Evolutionary conservation across 1,140 invertebrate genomes (phyloP), one percentile per base, ranked within the genome.

Genomic region (Drosophila biarmipes): DNA sequence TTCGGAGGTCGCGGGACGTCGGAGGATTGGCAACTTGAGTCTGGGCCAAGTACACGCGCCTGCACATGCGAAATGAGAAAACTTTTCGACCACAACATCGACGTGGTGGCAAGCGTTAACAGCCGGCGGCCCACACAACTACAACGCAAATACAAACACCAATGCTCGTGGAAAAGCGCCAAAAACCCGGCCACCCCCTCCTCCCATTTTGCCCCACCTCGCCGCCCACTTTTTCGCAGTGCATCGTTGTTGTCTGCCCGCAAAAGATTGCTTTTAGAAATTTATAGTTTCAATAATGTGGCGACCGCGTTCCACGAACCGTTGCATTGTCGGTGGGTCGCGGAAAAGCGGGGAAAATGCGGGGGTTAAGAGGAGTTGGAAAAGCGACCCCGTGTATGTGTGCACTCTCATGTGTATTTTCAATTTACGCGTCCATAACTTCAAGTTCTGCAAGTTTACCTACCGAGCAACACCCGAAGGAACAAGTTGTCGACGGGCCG

Each of bases 211-310:
- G 11, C 6, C 1, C 34, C 7, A 15, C n/a, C 8, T 10, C n/a
- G n/a, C 24, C 27, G 0, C 12, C 14, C 17, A 8, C 56, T 24
- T 31, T 17, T 24, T 19, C 42, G 34, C 37, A 34, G 27, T 59
- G 31, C 69, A 37, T 56, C 15, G 53, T 45, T 56, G 59, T 84
- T 78, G 82, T 86, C 82, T 86, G 84, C 78, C 82, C 82, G 74
- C 82, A 86, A 86, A 87, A 87, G 84, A 87, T 87, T 89, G 84
- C 84, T 87, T 75, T 81, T 67, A 84, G 75, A 89, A 87, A 87
- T 87, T 87, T 87, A 87, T 87, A 87, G 84, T 87, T 87, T 87
- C 84, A 87, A 87, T 87, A 87, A 87, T 87, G 84, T 87, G 84
- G 64, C 73, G 73, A 62, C 75, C 74, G 64, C 73, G 73, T 56